Base-by-base conservation (phyloP, 2,113 vertebrate species). In the Syngnathus floridae region DNA sequence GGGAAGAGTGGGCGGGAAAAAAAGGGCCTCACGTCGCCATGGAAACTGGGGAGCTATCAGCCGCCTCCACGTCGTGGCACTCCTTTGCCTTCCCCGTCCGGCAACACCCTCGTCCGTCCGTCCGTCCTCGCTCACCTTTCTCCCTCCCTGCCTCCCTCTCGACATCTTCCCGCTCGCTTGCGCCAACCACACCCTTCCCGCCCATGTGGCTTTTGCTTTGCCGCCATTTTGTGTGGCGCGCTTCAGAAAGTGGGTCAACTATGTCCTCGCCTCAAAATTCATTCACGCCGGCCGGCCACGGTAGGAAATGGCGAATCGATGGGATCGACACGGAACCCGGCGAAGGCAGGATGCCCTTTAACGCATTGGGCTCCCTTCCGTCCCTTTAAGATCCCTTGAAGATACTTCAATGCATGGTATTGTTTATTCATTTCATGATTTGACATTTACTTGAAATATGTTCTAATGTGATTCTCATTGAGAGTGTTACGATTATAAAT, bases 21-120 rank as follows among this genome's bases (percentile, higher is more conserved):
- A 12, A 91, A 88, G 88, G 88, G 82, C 84, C 40, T 82, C 21
- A 31, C 22, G 91, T 91, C 89, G 74, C 80, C 89, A 91, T 91
- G 91, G 90, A 90, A 91, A 92, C 91, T 90, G 82, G 82, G 22
- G 86, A 87, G 84, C 87, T 84, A 88, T 91, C 89, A 89, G 89
- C 88, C 89, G 88, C 89, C 85, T 89, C 84, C 83, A 79, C 88
- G 84, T 82, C 80, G 48, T 51, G 38, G 59, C 21, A 22, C 40
- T 61, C 37, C n/a, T 83, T 86, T 68, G 79, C 66, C 77, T 81
- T 45, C 16, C 73, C 74, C 71, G 74, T 72, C 74, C 71, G 74
- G 78, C 82, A 72, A 64, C 79, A 72, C 82, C 79, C 78, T 72
- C 71, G 75, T 60, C 22, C 1, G 22, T 60, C 22, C 1, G 22